Evolutionary conservation across 2,797 vertebrate species (phyloP), one percentile per base, ranked within the genome.

Genomic region (Thripadectes ignobilis): DNA sequence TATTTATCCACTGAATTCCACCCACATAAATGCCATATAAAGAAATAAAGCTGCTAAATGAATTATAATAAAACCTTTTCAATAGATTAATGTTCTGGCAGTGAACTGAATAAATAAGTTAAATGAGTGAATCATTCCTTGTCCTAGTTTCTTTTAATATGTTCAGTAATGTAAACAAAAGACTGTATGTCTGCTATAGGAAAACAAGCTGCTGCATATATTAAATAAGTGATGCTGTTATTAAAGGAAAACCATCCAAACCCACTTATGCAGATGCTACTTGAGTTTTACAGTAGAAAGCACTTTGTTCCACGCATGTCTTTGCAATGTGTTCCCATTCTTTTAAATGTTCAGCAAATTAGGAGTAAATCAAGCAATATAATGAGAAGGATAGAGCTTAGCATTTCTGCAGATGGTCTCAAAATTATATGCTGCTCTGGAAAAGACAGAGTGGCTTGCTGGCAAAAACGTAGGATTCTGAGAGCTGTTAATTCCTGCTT

Each of bases 231-330:
- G 66, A 82, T 77, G 84, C 24, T 45, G 89, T 93, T 89, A 88
- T 86, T 89, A 93, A 95, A 91, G 89, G 32, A 83, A 95, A 97
- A 43, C 30, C 72, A 95, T 96, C 75, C 80, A 92, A 95, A 38
- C 21, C 72, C 84, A 89, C 94, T 94, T 90, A 57, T 18, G 75
- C 94, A 95, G 92, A 95, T 95, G 91, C 67, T 92, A 82, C 89
- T 96, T 91, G 62, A 91, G 59, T 87, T 95, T 96, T 93, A 95
- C 52, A 92, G 85, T 82, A 92, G 68, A 91, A 95, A 84, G 57
- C 51, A 71, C 83, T 94, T 96, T 72, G 90, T 88, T 94, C 61
- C 52, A 87, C 1, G 23, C 30, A 38, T 89, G 83, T 55, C 84
- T 95, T 46, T 92, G 91, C 93, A 93, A 91, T 93, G 58, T 89